A percentile compares a stretch with the other conserved stretches of the same genome.
phyloP scores from a whole-genome alignment of 1,140 invertebrate genomes.

The Heliothis subflexa region DNA sequence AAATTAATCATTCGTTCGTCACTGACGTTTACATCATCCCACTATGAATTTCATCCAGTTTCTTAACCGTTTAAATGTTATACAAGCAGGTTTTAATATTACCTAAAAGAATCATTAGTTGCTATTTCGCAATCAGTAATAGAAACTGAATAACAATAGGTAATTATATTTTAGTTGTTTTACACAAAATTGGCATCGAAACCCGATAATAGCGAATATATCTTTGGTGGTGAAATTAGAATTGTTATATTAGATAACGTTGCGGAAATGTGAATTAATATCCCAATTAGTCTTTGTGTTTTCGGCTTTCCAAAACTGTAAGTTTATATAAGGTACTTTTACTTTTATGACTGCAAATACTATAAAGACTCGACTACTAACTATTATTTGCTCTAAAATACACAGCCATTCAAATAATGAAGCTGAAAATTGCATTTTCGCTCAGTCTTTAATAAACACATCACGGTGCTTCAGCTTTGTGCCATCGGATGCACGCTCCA shows the following conservation, averaged over 20 bases:
- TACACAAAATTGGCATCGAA: conserved; percentile 21
- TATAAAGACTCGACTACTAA: neutral
- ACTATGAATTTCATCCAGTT: conserved; percentile 37
- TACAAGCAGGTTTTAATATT: conserved; percentile 8
- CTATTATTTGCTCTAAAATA: neutral
- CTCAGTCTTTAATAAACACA: conserved; percentile 58
- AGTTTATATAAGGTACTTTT: conserved; percentile 19
- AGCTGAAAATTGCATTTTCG: conserved; percentile 53
- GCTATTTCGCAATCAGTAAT: conserved; percentile 37
- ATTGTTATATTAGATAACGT: conserved; percentile 32
- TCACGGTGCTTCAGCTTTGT: conserved; percentile 49
- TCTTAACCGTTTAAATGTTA: conserved; percentile 34
- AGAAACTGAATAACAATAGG: conserved; percentile 31
- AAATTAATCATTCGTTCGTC: conserved; percentile 72
- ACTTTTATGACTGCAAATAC: neutral
- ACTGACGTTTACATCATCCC: conserved; percentile 46
- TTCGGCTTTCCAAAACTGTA: conserved; percentile 22
- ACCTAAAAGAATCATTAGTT: neutral
- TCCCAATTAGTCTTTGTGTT: conserved; percentile 28
- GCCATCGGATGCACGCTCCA: conserved; percentile 50
- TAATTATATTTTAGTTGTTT: conserved; percentile 21
- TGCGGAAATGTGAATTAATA: conserved; percentile 13
- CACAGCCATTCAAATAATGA: conserved; percentile 22
- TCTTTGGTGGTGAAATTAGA: conserved; percentile 12
- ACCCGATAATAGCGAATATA: neutral